phyloP scores from a whole-genome alignment of 1,140 invertebrate species.

The Thalassaphorura encarpata region DNA sequence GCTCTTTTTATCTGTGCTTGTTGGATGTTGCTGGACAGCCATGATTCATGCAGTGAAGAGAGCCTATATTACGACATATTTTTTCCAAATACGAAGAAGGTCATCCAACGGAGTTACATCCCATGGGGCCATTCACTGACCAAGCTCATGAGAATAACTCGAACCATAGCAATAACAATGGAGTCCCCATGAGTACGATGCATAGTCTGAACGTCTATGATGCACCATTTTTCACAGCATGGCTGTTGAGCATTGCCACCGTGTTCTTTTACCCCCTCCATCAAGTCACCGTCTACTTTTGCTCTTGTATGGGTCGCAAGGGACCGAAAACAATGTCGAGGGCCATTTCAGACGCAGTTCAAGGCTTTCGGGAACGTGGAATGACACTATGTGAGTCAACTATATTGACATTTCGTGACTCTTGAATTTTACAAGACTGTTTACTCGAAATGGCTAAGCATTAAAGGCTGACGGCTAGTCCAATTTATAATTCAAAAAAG shows the following conservation, averaged over 20 bases:
- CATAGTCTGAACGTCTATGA: constrained; percentile 47
- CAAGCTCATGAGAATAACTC: background rate
- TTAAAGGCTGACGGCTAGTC: too few relatives aligned
- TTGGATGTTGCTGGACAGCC: constrained; percentile 31
- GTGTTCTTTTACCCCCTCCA: constrained; percentile 84
- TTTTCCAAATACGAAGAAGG: constrained; percentile 12
- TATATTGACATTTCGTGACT: background rate
- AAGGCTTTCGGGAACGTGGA: constrained; percentile 74
- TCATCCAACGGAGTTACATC: too few relatives aligned
- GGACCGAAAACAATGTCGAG: constrained; percentile 55
- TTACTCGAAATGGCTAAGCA: too few relatives aligned
- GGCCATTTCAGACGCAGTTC: constrained; percentile 62
- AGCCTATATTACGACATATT: constrained; percentile 17
- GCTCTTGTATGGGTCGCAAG: constrained; percentile 31
- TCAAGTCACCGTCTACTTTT: constrained; percentile 53
- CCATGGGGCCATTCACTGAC: background rate
- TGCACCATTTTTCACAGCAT: constrained; percentile 86
- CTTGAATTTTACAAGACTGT: background rate
- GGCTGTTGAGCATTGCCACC: constrained; percentile 89
- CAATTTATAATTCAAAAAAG: too few relatives aligned
- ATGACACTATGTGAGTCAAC: constrained; percentile 60
- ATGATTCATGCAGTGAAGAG: constrained; percentile 30
- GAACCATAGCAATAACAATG: background rate
- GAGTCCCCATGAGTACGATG: background rate
- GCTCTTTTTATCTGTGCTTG: constrained; percentile 30